phyloP scores from a whole-genome alignment of 2,797 vertebrate genomes.

The Atherinosoma microstoma region DNA sequence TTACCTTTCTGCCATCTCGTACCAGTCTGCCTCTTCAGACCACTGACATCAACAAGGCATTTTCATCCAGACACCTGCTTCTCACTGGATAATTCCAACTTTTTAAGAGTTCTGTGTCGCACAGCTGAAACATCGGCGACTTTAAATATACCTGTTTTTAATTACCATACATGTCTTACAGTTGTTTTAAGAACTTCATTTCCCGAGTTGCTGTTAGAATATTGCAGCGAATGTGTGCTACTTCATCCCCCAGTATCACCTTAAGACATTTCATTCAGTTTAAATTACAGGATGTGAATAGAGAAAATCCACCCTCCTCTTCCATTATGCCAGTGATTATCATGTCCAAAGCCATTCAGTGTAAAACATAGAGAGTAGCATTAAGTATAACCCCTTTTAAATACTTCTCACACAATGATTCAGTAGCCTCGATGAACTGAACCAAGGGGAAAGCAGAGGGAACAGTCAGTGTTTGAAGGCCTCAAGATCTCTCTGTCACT shows the following conservation, averaged over 20 bases:
- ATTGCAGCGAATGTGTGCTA: constrained; percentile 13
- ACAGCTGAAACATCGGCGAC: neutral
- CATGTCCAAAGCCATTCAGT: constrained; percentile 47
- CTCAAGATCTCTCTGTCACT: constrained; percentile 70
- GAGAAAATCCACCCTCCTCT: constrained; percentile 32
- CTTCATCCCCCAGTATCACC: constrained; percentile 15
- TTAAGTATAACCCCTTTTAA: constrained; percentile 60
- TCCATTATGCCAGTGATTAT: constrained; percentile 43
- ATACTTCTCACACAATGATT: constrained; percentile 69
- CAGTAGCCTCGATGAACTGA: constrained; percentile 71
- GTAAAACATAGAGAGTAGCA: constrained; percentile 42
- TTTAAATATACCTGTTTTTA: constrained; percentile 17
- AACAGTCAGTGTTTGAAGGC: constrained; percentile 66
- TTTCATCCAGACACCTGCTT: too few species aligned
- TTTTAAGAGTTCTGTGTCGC: neutral
- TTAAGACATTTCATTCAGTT: constrained; percentile 36
- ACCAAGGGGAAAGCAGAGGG: constrained; percentile 55
- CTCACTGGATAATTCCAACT: neutral
- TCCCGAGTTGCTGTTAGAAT: constrained; percentile 13
- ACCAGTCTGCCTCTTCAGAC: too few species aligned
- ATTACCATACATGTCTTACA: constrained; percentile 1
- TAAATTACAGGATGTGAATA: constrained; percentile 35
- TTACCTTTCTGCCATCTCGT: too few species aligned
- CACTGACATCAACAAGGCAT: too few species aligned
- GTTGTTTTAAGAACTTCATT: constrained; percentile 4